Evolutionary conservation across 2,797 vertebrate species (phyloP).

Genomic region (Bradypus variegatus): DNA sequence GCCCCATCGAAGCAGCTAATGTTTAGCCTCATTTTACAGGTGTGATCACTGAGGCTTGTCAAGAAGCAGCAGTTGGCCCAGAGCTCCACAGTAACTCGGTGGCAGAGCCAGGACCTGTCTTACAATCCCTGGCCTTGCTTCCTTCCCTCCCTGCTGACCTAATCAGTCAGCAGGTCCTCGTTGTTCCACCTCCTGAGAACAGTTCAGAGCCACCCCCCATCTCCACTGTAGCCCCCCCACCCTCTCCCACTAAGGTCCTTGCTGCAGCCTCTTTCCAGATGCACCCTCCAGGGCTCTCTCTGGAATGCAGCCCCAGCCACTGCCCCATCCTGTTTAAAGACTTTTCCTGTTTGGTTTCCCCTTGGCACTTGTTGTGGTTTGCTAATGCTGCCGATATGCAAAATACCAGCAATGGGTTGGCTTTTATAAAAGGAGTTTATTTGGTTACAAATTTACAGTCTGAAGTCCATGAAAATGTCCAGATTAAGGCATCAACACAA

Average conservation of each 20-base stretch:
- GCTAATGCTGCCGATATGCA: no score
- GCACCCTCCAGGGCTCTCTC: not conserved
- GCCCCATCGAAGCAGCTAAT: not conserved
- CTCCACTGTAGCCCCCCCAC: not conserved
- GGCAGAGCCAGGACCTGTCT: not conserved
- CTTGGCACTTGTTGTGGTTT: no score
- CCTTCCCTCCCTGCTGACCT: not conserved
- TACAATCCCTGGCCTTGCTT: no score
- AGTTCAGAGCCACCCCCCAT: not conserved
- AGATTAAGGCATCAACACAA: no score
- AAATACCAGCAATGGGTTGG: no score
- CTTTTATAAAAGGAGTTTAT: no score
- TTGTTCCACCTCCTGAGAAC: not conserved
- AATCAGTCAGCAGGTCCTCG: not conserved
- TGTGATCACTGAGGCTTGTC: not conserved
- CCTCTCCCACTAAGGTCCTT: not conserved
- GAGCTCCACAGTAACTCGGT: not conserved
- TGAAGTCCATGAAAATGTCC: no score
- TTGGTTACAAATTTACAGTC: no score
- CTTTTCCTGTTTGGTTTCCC: not conserved
- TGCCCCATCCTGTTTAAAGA: not conserved
- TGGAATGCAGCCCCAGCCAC: not conserved
- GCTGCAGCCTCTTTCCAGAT: not conserved
- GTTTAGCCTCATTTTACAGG: not conserved
- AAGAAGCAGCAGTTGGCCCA: no score